Base-by-base conservation (phyloP, 2,888 invertebrate species). In the Hypsopygia costalis region DNA sequence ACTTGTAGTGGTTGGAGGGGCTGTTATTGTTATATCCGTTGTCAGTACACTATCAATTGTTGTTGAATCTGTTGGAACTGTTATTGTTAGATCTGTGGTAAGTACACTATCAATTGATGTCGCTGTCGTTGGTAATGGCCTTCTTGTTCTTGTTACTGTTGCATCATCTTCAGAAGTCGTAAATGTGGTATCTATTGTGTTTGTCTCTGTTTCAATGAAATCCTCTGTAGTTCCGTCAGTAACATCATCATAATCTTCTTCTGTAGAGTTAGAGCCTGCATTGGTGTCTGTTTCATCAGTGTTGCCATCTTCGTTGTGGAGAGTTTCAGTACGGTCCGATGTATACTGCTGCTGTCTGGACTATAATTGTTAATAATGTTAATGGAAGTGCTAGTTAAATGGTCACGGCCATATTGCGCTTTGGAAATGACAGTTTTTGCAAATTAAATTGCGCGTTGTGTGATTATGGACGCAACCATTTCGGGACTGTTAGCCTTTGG, bases 341-440 rank as follows among this genome's bases (percentile, higher is more conserved):
- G 25, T 8, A 25, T 16, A 25, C 25, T 6, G n/a, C n/a, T 25
- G 25, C 1, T 25, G 1, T 7, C 25, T 25, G 22, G 11, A 30
- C 32, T 36, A 43, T 45, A 8, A 36, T 27, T 6, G 22, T 10
- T 6, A 40, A 10, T 4, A 12, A 6, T 7, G 31, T 31, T 6
- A 34, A 16, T 7, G 25, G 11, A 11, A 12, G 11, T 6, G 34
- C 33, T 10, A 4, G 1, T n/a, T 30, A 40, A 10, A 46, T 44
- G 1, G 39, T 16, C 16, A 16, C 2, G 16, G 16, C 16, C 2
- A 16, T 3, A 16, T 16, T 16, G 16, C 16, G 16, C 16, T 3
- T 16, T 16, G n/a, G 5, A 25, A 5, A 6, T 25, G 25, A 25
- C 6, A 25, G 25, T 25, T 3, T 25, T 1, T 5, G 8, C n/a